Conservation (phyloP, 1,140 invertebrate genomes). For the Pseudomyrmex dendroicus region DNA sequence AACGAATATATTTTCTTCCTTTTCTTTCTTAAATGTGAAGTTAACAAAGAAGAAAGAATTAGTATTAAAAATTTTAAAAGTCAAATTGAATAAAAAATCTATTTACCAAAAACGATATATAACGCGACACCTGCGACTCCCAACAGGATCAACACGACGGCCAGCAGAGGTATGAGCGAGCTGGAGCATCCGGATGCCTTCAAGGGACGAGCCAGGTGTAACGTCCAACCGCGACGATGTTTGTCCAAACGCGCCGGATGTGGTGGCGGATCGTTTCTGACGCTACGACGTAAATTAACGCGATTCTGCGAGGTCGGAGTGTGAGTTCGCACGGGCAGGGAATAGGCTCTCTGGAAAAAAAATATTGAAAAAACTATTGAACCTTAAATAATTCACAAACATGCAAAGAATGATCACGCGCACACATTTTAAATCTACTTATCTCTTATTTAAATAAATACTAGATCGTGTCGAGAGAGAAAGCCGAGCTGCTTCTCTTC, state of each 20-base stretch:
- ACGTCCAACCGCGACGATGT: constrained; percentile 81
- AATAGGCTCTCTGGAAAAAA: constrained; percentile 82
- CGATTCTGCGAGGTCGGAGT: constrained; percentile 83
- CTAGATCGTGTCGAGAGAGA: neutral
- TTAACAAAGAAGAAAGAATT: neutral
- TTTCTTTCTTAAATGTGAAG: neutral
- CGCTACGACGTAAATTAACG: constrained; percentile 81
- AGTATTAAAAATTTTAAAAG: neutral
- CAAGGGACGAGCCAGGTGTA: constrained; percentile 80
- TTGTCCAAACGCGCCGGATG: constrained; percentile 81
- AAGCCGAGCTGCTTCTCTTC: neutral
- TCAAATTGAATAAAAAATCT: neutral
- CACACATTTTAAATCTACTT: too few relatives aligned
- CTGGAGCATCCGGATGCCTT: constrained; percentile 77
- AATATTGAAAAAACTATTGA: neutral
- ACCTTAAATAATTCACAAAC: neutral
- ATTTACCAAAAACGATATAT: constrained; percentile 82
- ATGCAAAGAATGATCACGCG: neutral
- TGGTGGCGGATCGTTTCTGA: constrained; percentile 81
- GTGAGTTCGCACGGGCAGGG: constrained; percentile 79
- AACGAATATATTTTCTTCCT: neutral
- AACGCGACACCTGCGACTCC: constrained; percentile 80
- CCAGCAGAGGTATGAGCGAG: constrained; percentile 77
- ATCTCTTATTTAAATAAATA: neutral
- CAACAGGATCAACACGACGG: constrained; percentile 78